Conservation (phyloP, 2,113 vertebrate species). For the Erythrocercus mccallii region DNA sequence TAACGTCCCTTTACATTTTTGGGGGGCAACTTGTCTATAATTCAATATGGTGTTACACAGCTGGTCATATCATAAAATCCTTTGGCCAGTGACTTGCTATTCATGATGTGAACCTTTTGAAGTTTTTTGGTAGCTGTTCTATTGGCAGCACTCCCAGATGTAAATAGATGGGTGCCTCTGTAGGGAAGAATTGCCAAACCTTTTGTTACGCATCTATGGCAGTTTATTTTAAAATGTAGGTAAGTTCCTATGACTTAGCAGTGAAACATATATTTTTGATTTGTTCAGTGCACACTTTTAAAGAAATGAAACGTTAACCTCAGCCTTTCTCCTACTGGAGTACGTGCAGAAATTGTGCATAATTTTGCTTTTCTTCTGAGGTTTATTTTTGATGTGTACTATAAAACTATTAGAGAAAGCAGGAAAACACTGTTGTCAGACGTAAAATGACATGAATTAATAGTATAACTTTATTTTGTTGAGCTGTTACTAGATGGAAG, state of each 20-base stretch:
- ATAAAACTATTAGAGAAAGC: neutral
- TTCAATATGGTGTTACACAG: neutral
- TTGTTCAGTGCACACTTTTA: rapidly evolving
- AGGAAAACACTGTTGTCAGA: neutral
- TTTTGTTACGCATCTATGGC: constrained; percentile 17
- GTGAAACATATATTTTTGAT: neutral
- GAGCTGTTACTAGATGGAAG: neutral
- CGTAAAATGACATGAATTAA: neutral
- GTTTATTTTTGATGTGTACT: neutral
- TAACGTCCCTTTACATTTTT: neutral
- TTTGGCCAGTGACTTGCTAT: constrained; percentile 29
- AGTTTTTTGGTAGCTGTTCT: constrained; percentile 61
- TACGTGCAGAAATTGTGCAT: neutral
- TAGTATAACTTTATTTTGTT: neutral
- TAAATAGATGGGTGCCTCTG: constrained; percentile 32
- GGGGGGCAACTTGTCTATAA: neutral
- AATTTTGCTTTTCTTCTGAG: neutral
- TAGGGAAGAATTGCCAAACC: neutral
- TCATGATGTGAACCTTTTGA: constrained; percentile 35
- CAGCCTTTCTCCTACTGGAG: neutral
- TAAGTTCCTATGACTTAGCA: neutral
- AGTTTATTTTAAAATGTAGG: neutral
- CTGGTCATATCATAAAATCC: constrained; percentile 43
- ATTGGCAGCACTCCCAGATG: constrained; percentile 39
- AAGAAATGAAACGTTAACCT: neutral